Base-by-base conservation (phyloP, 2,888 invertebrate species). In the Eustalomyia histrio region DNA sequence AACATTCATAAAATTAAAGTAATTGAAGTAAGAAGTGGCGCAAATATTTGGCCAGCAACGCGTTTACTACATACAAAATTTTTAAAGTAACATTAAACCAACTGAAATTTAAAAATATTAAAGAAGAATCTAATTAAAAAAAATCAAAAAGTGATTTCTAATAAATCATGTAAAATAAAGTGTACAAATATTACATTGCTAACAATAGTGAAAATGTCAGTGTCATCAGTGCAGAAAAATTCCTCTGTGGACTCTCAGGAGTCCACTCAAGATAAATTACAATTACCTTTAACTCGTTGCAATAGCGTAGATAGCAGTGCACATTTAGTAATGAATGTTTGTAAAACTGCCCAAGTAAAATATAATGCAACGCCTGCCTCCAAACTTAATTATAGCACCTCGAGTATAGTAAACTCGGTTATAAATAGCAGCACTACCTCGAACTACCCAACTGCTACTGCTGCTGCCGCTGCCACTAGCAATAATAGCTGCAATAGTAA, bases 301-400 rank as follows among this genome's bases (percentile, higher is more conserved):
- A 85, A 85, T 78, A 87, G 87, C 80, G 84, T 69, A 64, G 87
- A 86, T 61, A 87, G 86, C 50, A 85, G 84, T 80, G 80, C 83
- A 57, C 84, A 86, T 76, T 83, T 86, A 67, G 84, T 85, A 14
- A 74, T 85, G 73, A 86, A 87, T 80, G 84, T 84, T 81, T 86
- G 86, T 67, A 86, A 84, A 80, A 87, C 86, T 82, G 84, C 84
- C 47, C 78, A 86, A 67, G 83, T 79, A 24, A 85, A 83, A 65
- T 76, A 58, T 67, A 78, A 69, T 17, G 69, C 72, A 61, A 68
- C 72, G 53, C 72, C 55, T 67, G 75, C 80, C 64, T 68, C 60
- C 52, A 67, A 61, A 72, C 17, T 61, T 3, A 68, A 68, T 14
- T 24, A 60, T 8, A 65, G 53, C 29, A 61, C 53, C 33, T n/a